phyloP scores from a whole-genome alignment of 2,113 vertebrate genomes.

The Thalassarche chlororhynchos region DNA sequence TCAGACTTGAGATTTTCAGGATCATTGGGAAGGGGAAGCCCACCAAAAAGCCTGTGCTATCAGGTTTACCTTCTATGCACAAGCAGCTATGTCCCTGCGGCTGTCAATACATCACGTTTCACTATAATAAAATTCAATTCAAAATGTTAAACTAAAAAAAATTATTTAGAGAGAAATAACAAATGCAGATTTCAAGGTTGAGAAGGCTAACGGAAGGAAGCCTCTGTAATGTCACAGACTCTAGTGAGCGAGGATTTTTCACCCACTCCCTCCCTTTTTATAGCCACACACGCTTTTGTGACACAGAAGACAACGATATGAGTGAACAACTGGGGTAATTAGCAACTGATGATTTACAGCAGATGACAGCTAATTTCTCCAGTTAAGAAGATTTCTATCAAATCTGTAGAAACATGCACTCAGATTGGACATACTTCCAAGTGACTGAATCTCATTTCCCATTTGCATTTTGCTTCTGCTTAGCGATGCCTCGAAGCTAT shows the following conservation, averaged over 20 bases:
- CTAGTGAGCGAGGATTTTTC: not conserved
- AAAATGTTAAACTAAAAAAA: not conserved
- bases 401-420: not conserved
- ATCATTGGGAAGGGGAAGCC: not conserved
- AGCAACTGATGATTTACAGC: conserved; percentile 14
- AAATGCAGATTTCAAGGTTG: not conserved
- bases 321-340: not conserved
- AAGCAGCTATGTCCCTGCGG: not conserved
- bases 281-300: not conserved
- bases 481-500: not conserved
- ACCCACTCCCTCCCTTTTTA: not conserved
- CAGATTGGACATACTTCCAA: conserved; percentile 13
- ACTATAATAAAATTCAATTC: not conserved
- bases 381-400: conserved; percentile 47
- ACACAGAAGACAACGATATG: not conserved
- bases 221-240: not conserved
- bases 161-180: not conserved
- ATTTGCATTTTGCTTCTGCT: conserved; percentile 3
- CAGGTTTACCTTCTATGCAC: not conserved
- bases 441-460: not conserved
- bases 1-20: not conserved
- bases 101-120: not conserved
- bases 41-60: not conserved
- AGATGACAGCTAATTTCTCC: conserved; percentile 57
- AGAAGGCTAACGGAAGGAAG: not conserved